Evolutionary conservation across 37 sponge, comb jelly and placozoan genomes (phyloP), one percentile per base, ranked within the genome.

Genomic region (Dysidea cf. avara): DNA sequence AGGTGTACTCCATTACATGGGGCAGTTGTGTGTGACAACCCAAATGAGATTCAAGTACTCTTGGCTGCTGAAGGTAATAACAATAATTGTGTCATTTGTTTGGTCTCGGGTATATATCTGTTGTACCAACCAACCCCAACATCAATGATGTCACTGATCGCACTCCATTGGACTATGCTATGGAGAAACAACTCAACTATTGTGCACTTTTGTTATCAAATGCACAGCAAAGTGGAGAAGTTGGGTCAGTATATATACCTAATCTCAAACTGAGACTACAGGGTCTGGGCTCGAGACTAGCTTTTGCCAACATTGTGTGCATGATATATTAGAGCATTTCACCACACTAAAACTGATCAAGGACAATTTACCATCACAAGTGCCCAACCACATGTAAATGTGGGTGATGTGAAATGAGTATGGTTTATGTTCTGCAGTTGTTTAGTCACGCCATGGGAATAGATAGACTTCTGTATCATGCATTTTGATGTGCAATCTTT

Each of bases 1-100:
- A 85, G 88, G 18, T 85, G 94, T 26, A 88, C 94, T 61, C 86
- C 94, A 2, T 75, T 93, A 0, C 94, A 93, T 69, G 88, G 94
- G 94, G 94, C 94, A 7, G 59, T 89, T 72, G 94, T 70, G 7
- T 93, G 94, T 77, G 84, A 88, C 59, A 80, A 81, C 29, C 85
- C 89, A 24, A 77, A 83, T 20, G 83, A 52, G 13, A 75, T 88
- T 21, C 39, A 77, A 48, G 74, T 79, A 9, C 76, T 93, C 20
- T 63, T 88, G 3, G 77, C 67, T 1, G 54, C 40, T 75, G 86
- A 86, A 80, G 94, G 86, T 87, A 59, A 22, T 20, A 14, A 20
- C 17, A 14, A 14, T 50, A 14, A 20, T 17, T 50, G 11, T 11
- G 7, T 5, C 58, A 7, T 33, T 63, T 36, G 21, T 32, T 32